Evolutionary conservation across 1,140 invertebrate species (phyloP), one percentile per base, ranked within the genome.

Genomic region (Drosophila sp.): DNA sequence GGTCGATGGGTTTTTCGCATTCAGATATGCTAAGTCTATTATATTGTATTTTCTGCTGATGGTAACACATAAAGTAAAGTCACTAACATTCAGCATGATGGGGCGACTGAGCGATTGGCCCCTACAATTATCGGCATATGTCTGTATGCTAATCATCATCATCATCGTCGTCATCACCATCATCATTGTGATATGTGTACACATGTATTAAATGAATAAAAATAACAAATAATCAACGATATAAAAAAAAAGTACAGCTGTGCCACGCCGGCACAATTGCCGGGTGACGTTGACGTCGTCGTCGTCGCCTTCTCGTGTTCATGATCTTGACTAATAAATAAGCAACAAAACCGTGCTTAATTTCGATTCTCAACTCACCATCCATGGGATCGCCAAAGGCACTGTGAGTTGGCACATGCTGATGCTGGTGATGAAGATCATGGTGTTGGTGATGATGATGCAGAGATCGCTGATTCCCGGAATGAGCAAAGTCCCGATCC

Each of bases 391-490:
- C 91, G 3, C 90, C 91, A 72, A 92, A 92, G 60, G 91, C 91
- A 74, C 78, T 92, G 70, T 92, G 91, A 73, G 87, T 92, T 83
- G 91, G 91, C 74, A 90, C 90, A 84, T 91, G 90, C 61, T 89
- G 82, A 74, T 89, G 81, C 55, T 79, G 80, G 1, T 74, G 72
- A 27, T 76, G 76, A 71, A 47, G 17, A 23, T 80, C 74, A 75
- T 86, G 83, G 58, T 86, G 76, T 33, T 79, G 87, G 63, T 80
- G 76, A 75, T 86, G 83, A 58, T 86, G 76, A 40, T 79, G 87
- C 66, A 87, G 73, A 72, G 72, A 78, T 38, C 81, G 71, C 57
- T 79, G 84, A 63, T 73, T 72, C 33, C 56, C 55, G 8, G 47
- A 50, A 54, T 76, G 74, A 8, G 58, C 72, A 57, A 80, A 89